Evolutionary conservation across 2,888 invertebrate genomes (phyloP), one percentile per base, ranked within the genome.

Genomic region (Uropetala carovei): DNA sequence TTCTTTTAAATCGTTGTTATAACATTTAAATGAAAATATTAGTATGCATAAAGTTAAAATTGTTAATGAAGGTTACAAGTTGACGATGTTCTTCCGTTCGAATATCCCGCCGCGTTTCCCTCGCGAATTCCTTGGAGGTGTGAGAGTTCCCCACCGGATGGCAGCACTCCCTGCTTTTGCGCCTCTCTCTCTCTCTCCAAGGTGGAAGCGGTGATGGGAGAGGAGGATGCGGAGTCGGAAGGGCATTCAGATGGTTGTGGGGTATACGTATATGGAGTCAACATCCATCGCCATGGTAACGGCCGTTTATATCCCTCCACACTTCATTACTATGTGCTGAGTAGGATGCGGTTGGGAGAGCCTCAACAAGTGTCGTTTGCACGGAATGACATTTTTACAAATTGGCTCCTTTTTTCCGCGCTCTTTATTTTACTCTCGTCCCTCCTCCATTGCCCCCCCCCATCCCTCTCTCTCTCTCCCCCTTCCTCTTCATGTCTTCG

Each of bases 121-220:
- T n/a, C 18, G 22, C 43, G 43, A 1, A 43, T 43, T 43, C 11
- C 18, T 64, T 89, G 43, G 68, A 89, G 64, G 89, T 89, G 89
- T 89, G 2, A 0, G 2, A 4, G 14, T 43, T 89, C 43, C 18
- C 64, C 89, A 64, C 64, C n/a, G 64, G 89, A 89, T 89, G 89
- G 89, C 89, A 89, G 68, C 89, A 89, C 89, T 43, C 16, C 64
- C 64, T 60, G 64, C 89, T 89, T 83, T 43, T 43, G 43, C 43
- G 30, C 59, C n/a, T n/a, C n/a, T n/a, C n/a, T n/a, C n/a, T n/a
- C n/a, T n/a, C n/a, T n/a, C n/a, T 43, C 82, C 27, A 16, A 13
- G 82, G 27, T 0, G 5, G 27, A 14, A 30, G n/a, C n/a, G n/a
- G n/a, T 75, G n/a, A n/a, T 11, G 64, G 75, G 75, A 22, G 75